These are phyloP conservation scores for Physocephala rufipes DNA, from an alignment of 2,888 invertebrate genomes.

Conservation along the genomic window DNA sequence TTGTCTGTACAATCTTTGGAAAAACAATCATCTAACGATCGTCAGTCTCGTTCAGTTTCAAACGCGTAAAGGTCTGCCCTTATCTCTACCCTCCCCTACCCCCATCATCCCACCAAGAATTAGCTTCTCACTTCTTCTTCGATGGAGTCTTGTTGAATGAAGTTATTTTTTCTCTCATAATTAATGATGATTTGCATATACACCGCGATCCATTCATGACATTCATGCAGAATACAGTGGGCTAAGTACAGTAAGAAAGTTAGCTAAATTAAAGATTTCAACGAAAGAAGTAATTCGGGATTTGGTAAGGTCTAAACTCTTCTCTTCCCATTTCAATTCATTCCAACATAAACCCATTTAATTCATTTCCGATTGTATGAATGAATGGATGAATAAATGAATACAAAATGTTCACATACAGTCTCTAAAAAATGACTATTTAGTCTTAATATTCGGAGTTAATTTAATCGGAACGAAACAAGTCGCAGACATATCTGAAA, in stretches of 20 bases:
- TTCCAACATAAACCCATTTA: too few relatives aligned
- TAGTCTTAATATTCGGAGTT: background rate
- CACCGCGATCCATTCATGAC: slow-evolving; percentile 5
- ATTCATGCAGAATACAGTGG: background rate
- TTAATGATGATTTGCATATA: slow-evolving; percentile 22
- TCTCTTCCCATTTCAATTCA: too few relatives aligned
- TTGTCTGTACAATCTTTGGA: background rate
- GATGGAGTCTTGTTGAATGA: background rate
- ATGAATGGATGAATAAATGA: too few relatives aligned
- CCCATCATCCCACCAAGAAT: background rate
- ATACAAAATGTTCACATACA: too few relatives aligned
- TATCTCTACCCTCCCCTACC: background rate
- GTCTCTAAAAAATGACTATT: too few relatives aligned
- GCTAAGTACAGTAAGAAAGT: background rate
- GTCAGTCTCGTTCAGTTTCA: background rate
- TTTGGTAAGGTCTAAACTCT: too few relatives aligned
- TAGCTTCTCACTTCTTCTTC: too few relatives aligned
- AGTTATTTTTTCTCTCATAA: slow-evolving; percentile 1
- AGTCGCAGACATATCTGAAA: too few relatives aligned
- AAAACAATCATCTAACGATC: background rate
- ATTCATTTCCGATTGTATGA: too few relatives aligned
- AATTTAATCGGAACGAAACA: background rate
- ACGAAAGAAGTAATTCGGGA: too few relatives aligned
- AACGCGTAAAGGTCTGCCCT: background rate
- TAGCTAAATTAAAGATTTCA: too few relatives aligned